Evolutionary conservation across 1,140 invertebrate genomes (phyloP), one percentile per base, ranked within the genome.

Genomic region (Drosophila pruinosa): DNA sequence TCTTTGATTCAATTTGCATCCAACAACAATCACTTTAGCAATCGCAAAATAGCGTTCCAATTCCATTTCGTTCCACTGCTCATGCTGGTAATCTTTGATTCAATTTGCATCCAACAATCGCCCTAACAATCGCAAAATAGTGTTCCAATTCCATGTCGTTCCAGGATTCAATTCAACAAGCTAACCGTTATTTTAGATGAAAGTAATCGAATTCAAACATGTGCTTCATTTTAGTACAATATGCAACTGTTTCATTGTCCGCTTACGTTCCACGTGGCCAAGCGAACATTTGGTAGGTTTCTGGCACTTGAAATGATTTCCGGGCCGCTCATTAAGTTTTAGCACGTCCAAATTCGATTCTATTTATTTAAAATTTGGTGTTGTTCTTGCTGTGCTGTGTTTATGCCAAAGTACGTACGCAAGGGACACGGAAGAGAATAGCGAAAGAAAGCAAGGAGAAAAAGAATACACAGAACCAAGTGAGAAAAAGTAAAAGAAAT

Each of bases 301-400:
- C 38, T 76, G 67, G 48, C 53, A 62, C 56, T 68, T 59, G 52
- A 82, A 78, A 78, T 78, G 34, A 78, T 82, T 82, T 82, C 79
- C 79, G 75, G 79, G 64, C 28, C 64, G 70, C 74, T 81, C 78
- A 82, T 82, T 77, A 82, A 82, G 70, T 81, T 72, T 72, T 67
- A 72, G 69, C 69, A 72, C 63, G 63, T 72, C 52, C 56, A 77
- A 81, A 81, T 77, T 82, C 75, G 57, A 77, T 82, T 74, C 72
- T 81, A 81, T 81, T 81, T 77, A 81, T 62, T 81, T 74, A 67
- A 61, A 68, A 72, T 36, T 72, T 36, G 24, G 50, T 71, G 52
- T 45, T 53, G 36, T 22, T 31, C 39, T 26, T 10, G 24, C 8
- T 26, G 15, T 21, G 21, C n/a, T 14, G 24, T 22, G 67, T 70